Evolutionary conservation across 2,797 vertebrate species (phyloP).

Genomic region (Gambusia yucatana): DNA sequence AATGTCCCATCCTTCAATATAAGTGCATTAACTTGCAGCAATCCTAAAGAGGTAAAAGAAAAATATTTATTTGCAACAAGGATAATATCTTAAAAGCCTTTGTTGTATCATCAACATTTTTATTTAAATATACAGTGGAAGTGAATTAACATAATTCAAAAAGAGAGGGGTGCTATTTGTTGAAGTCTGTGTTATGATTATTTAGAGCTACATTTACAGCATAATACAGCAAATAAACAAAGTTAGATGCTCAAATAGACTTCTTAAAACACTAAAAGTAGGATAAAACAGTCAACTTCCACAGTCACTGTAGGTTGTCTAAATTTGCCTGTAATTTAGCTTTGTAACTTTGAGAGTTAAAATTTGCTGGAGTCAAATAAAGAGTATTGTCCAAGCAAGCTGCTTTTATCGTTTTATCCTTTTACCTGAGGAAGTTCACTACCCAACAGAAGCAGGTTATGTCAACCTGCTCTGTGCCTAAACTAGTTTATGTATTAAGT

Average conservation of each 20-base stretch:
- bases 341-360: not conserved
- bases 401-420: not conserved
- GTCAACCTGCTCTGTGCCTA: not conserved
- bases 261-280: not conserved
- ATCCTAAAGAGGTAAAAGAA: not conserved
- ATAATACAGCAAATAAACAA: not conserved
- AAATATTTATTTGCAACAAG: not conserved
- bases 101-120: not conserved
- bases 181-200: not conserved
- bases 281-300: not conserved
- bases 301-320: not conserved
- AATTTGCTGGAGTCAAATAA: not conserved
- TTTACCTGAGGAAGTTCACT: not conserved
- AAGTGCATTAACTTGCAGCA: not conserved
- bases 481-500: not conserved
- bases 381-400: not conserved
- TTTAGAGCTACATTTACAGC: not conserved
- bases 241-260: not conserved
- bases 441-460: not conserved
- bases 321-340: not conserved
- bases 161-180: not conserved
- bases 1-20: not conserved
- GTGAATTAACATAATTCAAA: not conserved
- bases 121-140: not conserved
- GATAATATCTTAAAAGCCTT: not conserved